Evolutionary conservation across 2,113 vertebrate genomes (phyloP).

Genomic region (Vimba vimba): DNA sequence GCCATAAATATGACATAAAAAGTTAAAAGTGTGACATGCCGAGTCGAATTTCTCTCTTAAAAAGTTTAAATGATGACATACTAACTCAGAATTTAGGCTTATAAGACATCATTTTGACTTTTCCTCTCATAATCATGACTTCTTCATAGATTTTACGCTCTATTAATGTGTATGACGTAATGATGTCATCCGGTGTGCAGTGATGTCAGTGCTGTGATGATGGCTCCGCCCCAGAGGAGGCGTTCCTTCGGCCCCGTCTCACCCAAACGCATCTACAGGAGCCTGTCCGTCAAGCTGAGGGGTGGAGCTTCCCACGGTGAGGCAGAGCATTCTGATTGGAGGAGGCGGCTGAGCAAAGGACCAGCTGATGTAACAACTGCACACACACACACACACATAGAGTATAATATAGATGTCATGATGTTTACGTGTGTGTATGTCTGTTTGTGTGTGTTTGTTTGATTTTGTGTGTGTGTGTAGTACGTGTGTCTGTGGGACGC

Average conservation of each 20-base stretch:
- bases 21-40: too few species aligned
- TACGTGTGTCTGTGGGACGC: conserved; percentile 77
- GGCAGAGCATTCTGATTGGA: conserved; percentile 31
- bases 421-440: neutral
- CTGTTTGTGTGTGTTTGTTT: conserved; percentile 17
- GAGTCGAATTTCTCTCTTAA: too few species aligned
- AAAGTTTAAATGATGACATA: neutral
- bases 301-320: conserved; percentile 65
- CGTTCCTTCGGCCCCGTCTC: conserved; percentile 75
- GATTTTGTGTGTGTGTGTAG: conserved; percentile 54
- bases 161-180: too few species aligned
- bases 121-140: neutral
- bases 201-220: conserved; percentile 64
- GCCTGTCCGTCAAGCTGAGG: conserved; percentile 74
- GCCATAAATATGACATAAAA: too few species aligned
- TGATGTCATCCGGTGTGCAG: conserved; percentile 21
- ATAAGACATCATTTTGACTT: neutral
- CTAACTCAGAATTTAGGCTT: neutral
- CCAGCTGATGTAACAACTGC: conserved; percentile 60
- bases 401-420: neutral
- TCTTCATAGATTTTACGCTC: neutral
- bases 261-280: conserved; percentile 79
- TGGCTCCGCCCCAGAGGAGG: conserved; percentile 70
- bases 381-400: neutral
- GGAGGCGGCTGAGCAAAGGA: conserved; percentile 63